Percentiles rank a stretch among this genome's conserved stretches.
phyloP scores from a whole-genome alignment of 2,888 invertebrate species.

The Dicyrtoma fusca region DNA sequence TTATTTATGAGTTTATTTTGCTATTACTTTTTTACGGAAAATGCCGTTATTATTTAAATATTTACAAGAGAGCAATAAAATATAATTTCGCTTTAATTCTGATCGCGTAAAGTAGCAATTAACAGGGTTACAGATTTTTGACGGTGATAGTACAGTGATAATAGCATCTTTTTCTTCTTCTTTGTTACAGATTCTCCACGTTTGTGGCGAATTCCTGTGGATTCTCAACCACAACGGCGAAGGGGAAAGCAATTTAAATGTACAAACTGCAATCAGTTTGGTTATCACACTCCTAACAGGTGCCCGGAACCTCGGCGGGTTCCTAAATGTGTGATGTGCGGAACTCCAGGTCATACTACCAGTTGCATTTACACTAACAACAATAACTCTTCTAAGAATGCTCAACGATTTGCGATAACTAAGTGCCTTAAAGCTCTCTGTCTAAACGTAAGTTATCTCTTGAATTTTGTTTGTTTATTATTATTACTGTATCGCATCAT shows the following conservation, averaged over 20 bases:
- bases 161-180: too few relatives aligned
- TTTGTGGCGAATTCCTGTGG: constrained; percentile 1
- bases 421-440: not conserved
- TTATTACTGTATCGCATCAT: not conserved
- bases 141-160: too few relatives aligned
- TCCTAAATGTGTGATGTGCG: constrained; percentile 13
- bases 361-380: not conserved
- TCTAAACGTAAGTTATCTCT: constrained; percentile 10
- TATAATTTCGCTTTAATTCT: too few relatives aligned
- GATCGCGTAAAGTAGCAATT: too few relatives aligned
- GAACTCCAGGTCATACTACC: not conserved
- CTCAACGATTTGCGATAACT: not conserved
- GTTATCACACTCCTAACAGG: not conserved
- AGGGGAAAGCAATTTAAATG: not conserved
- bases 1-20: too few relatives aligned
- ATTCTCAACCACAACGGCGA: not conserved
- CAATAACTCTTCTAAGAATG: not conserved
- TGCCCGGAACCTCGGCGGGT: constrained; percentile 1
- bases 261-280: constrained; percentile 11
- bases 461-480: not conserved
- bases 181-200: not conserved
- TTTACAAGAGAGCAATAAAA: too few relatives aligned
- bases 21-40: too few relatives aligned
- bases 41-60: too few relatives aligned
- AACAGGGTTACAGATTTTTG: too few relatives aligned